Base-by-base conservation (phyloP, 23 tunicate genomes). In the Ciona savignyi region DNA sequence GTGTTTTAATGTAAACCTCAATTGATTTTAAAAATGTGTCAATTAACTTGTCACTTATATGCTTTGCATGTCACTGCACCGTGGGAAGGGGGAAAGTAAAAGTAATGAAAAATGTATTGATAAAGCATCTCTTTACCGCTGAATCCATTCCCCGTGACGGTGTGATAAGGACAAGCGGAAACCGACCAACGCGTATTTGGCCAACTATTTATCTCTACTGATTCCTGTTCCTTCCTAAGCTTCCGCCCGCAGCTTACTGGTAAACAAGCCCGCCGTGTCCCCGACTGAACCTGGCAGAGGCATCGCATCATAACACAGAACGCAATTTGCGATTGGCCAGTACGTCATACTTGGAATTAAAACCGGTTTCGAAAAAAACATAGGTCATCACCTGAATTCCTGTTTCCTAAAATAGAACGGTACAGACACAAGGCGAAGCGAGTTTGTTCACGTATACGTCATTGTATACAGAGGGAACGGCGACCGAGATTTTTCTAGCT, bases 211-310 rank as follows among this genome's bases (percentile, higher is more conserved):
- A 42, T 42, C 56, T 42, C 56, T 9, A 42, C 56, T 42, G 56
- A 42, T 42, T 42, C 56, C 56, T 42, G 56, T 42, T 42, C 56
- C 56, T 42, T 42, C 56, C 56, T 42, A 6, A 6, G 11, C 56
- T 42, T 42, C 56, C 56, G 56, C 56, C 56, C 56, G 56, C 56
- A 42, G 56, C 56, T 42, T 42, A 42, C 56, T 15, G 56, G 56
- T 42, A 42, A 42, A 42, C 56, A 42, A 42, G 56, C 56, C 11
- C 56, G 11, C 15, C 11, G 11, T 15, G 56, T 42, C 9, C 56
- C 56, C 56, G 9, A 15, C 56, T 42, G 56, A 42, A 42, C 56
- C 56, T 9, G n/a, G n/a, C n/a, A n/a, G n/a, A n/a, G n/a, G n/a
- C n/a, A n/a, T n/a, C n/a, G n/a, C n/a, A n/a, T n/a, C n/a, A n/a